A percentile compares a stretch with the other conserved stretches of the same genome.
Evolutionary conservation across 2,888 invertebrate species (phyloP).

Genomic region (Lutraria lutraria): DNA sequence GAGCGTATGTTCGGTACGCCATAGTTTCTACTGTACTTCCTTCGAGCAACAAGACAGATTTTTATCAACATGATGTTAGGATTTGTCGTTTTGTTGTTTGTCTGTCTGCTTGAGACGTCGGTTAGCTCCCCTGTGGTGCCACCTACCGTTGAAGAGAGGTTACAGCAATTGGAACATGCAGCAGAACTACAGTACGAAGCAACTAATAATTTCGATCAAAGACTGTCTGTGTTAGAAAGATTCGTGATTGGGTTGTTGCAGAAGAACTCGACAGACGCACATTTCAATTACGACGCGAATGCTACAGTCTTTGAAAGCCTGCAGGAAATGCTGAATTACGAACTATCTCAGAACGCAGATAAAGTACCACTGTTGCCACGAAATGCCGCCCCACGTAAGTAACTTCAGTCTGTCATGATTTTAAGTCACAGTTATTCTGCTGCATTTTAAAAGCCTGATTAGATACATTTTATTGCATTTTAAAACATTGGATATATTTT

Average conservation of each 20-base stretch:
- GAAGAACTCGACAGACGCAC: not conserved
- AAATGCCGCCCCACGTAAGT: slow-evolving; percentile 10
- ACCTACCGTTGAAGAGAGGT: not conserved
- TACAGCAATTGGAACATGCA: not conserved
- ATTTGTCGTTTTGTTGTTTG: not conserved
- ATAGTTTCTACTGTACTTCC: too few relatives aligned
- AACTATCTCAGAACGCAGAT: not conserved
- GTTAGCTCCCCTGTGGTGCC: not conserved
- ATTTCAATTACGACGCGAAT: not conserved
- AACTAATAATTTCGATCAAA: not conserved
- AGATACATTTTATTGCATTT: not conserved
- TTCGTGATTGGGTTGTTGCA: not conserved
- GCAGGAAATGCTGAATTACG: not conserved
- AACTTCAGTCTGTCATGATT: not conserved
- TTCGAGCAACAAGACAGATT: too few relatives aligned
- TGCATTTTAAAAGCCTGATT: not conserved
- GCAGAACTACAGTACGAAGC: not conserved
- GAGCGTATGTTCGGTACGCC: too few relatives aligned
- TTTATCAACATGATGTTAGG: not conserved
- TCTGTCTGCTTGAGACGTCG: not conserved
- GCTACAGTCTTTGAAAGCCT: not conserved
- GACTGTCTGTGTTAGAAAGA: not conserved
- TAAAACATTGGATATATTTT: too few relatives aligned
- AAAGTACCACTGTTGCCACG: not conserved
- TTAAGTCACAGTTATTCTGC: not conserved